phyloP scores from a whole-genome alignment of 2,888 invertebrate genomes.

The Pheosia tremula region DNA sequence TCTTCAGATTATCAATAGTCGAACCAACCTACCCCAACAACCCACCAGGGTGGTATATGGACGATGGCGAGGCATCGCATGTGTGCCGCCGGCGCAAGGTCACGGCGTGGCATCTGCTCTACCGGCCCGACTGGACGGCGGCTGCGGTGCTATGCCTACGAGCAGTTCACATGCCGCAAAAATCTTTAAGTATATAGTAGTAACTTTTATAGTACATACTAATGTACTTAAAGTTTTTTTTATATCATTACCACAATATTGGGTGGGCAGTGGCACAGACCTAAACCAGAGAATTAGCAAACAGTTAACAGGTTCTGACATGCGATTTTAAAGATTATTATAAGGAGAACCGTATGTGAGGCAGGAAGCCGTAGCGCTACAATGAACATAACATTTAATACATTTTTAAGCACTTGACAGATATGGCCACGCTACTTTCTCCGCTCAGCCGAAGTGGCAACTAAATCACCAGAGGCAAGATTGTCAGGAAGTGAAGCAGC shows the following conservation, averaged over 20 bases:
- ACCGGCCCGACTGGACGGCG: conserved; percentile 60
- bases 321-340: no score
- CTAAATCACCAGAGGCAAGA: neutral
- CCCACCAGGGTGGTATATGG: conserved; percentile 6
- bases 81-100: conserved; percentile 42
- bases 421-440: neutral
- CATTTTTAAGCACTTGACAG: neutral
- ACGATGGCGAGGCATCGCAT: conserved; percentile 7
- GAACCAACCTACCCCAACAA: conserved; percentile 1
- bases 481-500: conserved; percentile 1
- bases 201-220: no score
- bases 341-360: no score
- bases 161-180: conserved; percentile 32
- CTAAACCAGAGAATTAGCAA: no score
- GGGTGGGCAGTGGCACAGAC: no score
- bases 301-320: no score
- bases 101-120: conserved; percentile 56
- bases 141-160: conserved; percentile 30
- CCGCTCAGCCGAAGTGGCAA: neutral
- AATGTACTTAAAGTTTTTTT: no score
- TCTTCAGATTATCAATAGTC: neutral
- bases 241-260: no score
- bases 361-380: no score
- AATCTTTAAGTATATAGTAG: no score
- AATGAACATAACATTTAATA: neutral